Evolutionary conservation across 2,888 invertebrate genomes (phyloP).

Genomic region (Sphaerophoria taeniata): DNA sequence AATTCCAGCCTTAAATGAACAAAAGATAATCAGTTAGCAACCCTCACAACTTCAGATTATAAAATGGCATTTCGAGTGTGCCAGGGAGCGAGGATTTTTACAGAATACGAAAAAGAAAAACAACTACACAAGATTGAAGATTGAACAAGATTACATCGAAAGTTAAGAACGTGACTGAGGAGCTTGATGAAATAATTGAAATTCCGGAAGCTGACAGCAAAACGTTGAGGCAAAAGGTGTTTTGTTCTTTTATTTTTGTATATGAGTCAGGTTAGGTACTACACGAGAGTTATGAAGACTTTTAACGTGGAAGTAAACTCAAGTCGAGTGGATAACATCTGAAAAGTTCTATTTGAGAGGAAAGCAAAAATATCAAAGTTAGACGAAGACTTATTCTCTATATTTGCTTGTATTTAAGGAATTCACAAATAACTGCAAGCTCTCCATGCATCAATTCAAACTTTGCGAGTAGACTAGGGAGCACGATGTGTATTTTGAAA

Average conservation of each 20-base stretch:
- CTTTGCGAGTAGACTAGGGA: too few species aligned
- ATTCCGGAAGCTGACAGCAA: constrained; percentile 50
- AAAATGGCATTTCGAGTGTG: not conserved
- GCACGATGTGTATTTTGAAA: too few species aligned
- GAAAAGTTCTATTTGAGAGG: not conserved
- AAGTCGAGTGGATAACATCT: not conserved
- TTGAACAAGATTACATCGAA: constrained; percentile 50
- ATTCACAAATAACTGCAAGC: too few species aligned
- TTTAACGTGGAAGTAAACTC: constrained; percentile 1
- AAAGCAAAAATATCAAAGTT: constrained; percentile 1
- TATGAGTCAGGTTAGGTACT: not conserved
- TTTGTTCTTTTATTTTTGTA: constrained; percentile 11
- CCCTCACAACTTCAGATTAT: constrained; percentile 8
- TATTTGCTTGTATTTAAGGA: too few species aligned
- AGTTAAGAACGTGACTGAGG: constrained; percentile 44
- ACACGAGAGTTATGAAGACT: constrained; percentile 3
- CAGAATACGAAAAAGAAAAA: not conserved
- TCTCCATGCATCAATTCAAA: too few species aligned
- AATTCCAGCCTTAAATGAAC: not conserved
- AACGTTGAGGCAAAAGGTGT: constrained; percentile 33
- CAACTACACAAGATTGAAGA: constrained; percentile 41
- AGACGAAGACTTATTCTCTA: not conserved
- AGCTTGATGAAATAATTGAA: constrained; percentile 58
- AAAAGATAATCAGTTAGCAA: constrained; percentile 20
- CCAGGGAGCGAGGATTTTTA: not conserved